A percentile compares a stretch with the other conserved stretches of the same genome.
Conservation (phyloP, 2,797 vertebrate species). For the Hydrocynus forskahlii region DNA sequence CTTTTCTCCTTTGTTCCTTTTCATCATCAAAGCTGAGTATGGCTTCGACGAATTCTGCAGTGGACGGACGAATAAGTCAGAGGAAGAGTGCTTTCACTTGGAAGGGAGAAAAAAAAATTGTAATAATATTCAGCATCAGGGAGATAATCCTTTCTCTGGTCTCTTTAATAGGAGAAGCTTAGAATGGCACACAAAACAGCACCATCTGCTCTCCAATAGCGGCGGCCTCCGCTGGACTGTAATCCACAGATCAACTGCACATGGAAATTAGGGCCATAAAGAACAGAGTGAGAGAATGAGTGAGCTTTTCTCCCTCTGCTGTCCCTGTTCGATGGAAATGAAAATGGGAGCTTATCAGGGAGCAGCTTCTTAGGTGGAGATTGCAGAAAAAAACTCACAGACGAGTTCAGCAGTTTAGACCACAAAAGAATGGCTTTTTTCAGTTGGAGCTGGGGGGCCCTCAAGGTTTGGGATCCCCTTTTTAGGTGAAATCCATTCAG, state of each 20-base stretch:
- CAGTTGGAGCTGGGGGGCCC: slow-evolving; percentile 22
- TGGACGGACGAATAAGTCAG: slow-evolving; percentile 38
- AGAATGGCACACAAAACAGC: slow-evolving; percentile 59
- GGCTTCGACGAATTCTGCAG: slow-evolving; percentile 22
- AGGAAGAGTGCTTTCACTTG: slow-evolving; percentile 44
- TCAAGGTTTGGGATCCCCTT: slow-evolving; percentile 32
- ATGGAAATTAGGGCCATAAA: slow-evolving; percentile 62
- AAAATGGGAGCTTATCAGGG: slow-evolving; percentile 58
- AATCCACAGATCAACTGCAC: slow-evolving; percentile 63
- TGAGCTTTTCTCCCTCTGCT: slow-evolving; percentile 42
- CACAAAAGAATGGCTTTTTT: slow-evolving; percentile 38
- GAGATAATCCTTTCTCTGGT: slow-evolving; percentile 59
- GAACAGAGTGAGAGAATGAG: slow-evolving; percentile 31
- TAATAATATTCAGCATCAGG: slow-evolving; percentile 58
- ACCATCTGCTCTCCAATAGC: slow-evolving; percentile 61
- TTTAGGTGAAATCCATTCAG: slow-evolving; percentile 32
- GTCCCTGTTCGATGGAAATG: slow-evolving; percentile 55
- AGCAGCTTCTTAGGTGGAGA: slow-evolving; percentile 41
- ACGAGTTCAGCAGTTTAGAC: slow-evolving; percentile 39
- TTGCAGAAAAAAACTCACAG: slow-evolving; percentile 10
- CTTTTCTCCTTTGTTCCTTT: slow-evolving; percentile 46
- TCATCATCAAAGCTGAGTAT: slow-evolving; percentile 39
- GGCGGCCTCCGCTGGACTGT: slow-evolving; percentile 45
- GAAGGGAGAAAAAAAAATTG: slow-evolving; percentile 36
- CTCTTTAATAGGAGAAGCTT: slow-evolving; percentile 61